Percentiles rank a stretch among this genome's conserved stretches.
phyloP scores from a whole-genome alignment of 2,888 invertebrate species.

The Tenthredo amoena region DNA sequence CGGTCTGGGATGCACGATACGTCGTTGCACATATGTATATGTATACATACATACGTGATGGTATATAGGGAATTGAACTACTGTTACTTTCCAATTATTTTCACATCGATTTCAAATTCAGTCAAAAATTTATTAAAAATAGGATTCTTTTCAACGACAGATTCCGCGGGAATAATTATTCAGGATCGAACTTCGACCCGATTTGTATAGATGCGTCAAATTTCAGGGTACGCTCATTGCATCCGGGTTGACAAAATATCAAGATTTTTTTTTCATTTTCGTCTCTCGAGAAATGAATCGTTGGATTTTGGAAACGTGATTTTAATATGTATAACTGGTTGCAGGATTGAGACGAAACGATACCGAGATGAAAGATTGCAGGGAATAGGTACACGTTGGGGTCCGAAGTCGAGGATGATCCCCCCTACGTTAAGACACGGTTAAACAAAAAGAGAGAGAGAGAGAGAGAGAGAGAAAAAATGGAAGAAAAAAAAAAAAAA shows the following conservation, averaged over 20 bases:
- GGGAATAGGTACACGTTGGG: neutral
- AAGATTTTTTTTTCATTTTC: neutral
- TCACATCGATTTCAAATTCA: neutral
- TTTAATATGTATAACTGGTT: neutral
- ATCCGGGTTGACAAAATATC: neutral
- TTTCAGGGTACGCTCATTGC: neutral
- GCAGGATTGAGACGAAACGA: neutral
- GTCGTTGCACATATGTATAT: neutral
- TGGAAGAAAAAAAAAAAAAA: neutral
- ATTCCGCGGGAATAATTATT: neutral
- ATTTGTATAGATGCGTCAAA: neutral
- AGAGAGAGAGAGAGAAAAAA: neutral
- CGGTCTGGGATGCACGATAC: neutral
- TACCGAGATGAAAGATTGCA: neutral
- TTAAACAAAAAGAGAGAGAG: neutral
- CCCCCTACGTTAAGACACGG: neutral
- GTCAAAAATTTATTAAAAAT: neutral
- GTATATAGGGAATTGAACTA: neutral
- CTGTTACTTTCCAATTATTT: slow-evolving; percentile 8
- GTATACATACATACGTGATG: neutral
- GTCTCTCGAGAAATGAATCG: neutral
- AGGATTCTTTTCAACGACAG: no score
- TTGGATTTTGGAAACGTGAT: neutral
- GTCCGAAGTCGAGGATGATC: neutral
- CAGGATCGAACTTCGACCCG: neutral